phyloP scores from a whole-genome alignment of 2,888 invertebrate genomes.

The Yponomeuta malinellus region DNA sequence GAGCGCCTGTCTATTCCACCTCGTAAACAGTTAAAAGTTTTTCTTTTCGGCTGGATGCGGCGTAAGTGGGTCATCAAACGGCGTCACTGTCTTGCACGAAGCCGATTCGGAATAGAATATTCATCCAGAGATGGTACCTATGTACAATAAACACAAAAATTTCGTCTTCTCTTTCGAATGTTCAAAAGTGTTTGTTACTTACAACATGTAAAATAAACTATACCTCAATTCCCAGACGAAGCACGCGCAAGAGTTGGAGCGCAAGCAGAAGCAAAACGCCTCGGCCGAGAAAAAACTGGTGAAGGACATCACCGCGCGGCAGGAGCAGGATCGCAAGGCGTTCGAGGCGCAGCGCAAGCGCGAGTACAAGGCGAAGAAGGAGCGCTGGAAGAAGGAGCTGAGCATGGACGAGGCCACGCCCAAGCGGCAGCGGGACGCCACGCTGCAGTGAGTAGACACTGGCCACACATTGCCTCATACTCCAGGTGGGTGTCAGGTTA shows the following conservation, averaged over 20 bases:
- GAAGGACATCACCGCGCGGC: slow-evolving; percentile 92
- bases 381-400: slow-evolving; percentile 95
- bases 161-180: too few relatives aligned
- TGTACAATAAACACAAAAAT: too few relatives aligned
- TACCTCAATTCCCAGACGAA: slow-evolving; percentile 67
- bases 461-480: background rate
- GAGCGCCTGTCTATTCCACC: too few relatives aligned
- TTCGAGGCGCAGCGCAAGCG: slow-evolving; percentile 95
- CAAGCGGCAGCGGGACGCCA: slow-evolving; percentile 92
- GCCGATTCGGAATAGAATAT: too few relatives aligned
- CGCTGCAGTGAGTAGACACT: slow-evolving; percentile 80
- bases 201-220: background rate
- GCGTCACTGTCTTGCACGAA: too few relatives aligned
- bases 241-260: slow-evolving; percentile 86
- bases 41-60: background rate
- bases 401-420: slow-evolving; percentile 95
- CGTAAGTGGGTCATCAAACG: background rate
- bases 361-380: slow-evolving; percentile 97
- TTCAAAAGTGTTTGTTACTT: too few relatives aligned
- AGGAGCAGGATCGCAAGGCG: slow-evolving; percentile 94
- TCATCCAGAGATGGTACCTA: too few relatives aligned
- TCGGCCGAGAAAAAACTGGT: slow-evolving; percentile 94
- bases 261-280: slow-evolving; percentile 89
- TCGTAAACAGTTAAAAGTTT: slow-evolving; percentile 10
- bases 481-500: slow-evolving; percentile 36